A percentile compares a stretch with the other conserved stretches of the same genome.
Evolutionary conservation across 2,797 vertebrate genomes (phyloP).

Genomic region (Xenops minutus): DNA sequence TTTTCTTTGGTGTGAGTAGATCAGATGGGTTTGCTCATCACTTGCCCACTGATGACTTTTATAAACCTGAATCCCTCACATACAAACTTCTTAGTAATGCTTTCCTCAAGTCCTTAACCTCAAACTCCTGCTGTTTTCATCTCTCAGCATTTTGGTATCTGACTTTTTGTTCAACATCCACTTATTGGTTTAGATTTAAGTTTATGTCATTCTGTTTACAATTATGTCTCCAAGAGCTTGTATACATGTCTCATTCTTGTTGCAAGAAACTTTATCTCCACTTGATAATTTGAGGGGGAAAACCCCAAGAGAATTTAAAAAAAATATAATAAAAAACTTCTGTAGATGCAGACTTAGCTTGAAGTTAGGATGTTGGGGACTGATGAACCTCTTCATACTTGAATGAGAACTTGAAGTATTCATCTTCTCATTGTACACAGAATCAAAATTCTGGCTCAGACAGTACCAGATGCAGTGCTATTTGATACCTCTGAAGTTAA

Average conservation of each 20-base stretch:
- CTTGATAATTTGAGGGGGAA: background rate
- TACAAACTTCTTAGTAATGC: background rate
- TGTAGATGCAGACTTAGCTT: background rate
- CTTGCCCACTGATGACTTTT: background rate
- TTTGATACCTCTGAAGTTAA: background rate
- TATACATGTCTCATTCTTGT: background rate
- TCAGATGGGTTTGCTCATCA: background rate
- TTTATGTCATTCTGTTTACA: background rate
- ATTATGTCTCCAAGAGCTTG: background rate
- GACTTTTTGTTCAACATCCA: background rate
- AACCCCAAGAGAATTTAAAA: background rate
- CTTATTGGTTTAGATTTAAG: background rate
- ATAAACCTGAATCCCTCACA: background rate
- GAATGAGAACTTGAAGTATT: background rate
- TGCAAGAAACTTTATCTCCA: background rate
- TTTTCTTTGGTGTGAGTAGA: background rate
- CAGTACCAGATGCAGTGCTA: background rate
- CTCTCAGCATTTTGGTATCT: background rate
- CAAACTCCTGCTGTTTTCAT: background rate
- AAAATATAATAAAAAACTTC: background rate
- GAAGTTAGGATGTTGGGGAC: background rate
- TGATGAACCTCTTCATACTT: background rate
- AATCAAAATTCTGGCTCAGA: background rate
- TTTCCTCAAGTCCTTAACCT: background rate
- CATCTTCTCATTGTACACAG: background rate